phyloP scores from a whole-genome alignment of 2,888 invertebrate genomes.

The Schizaphis graminum region DNA sequence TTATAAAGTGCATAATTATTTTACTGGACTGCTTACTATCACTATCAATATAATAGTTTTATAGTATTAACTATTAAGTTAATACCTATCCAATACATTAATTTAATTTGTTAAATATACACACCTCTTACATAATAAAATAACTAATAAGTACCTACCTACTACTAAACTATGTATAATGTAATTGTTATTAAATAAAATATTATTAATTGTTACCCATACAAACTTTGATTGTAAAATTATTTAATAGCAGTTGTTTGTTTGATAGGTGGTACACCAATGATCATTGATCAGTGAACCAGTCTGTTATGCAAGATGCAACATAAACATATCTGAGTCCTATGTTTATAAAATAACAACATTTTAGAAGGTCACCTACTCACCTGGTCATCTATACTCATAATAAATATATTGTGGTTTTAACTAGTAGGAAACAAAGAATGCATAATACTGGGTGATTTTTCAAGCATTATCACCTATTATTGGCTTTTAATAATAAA shows the following conservation, averaged over 20 bases:
- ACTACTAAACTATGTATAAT: not conserved
- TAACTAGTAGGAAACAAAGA: not conserved
- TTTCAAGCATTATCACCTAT: not conserved
- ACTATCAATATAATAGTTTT: not conserved
- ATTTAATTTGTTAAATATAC: not conserved
- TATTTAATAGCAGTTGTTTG: not conserved
- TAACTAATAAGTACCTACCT: not conserved
- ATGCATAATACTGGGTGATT: not conserved
- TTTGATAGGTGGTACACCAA: not conserved
- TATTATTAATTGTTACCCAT: not conserved
- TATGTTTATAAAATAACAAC: not conserved
- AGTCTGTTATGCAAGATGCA: not conserved
- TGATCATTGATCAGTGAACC: not conserved
- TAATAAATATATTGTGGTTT: not conserved
- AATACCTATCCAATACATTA: not conserved
- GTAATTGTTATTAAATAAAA: not conserved
- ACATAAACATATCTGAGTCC: not conserved
- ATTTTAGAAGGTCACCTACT: not conserved
- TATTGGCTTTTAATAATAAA: not conserved
- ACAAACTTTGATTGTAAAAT: slow-evolving; percentile 20
- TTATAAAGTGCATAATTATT: not conserved
- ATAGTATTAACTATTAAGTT: not conserved
- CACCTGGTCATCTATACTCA: not conserved
- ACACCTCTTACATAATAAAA: not conserved
- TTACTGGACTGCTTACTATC: not conserved